Percentiles rank a stretch among this genome's conserved stretches.
Evolutionary conservation across 2,797 vertebrate genomes (phyloP).

Genomic region (Bryconaethiops microstoma): DNA sequence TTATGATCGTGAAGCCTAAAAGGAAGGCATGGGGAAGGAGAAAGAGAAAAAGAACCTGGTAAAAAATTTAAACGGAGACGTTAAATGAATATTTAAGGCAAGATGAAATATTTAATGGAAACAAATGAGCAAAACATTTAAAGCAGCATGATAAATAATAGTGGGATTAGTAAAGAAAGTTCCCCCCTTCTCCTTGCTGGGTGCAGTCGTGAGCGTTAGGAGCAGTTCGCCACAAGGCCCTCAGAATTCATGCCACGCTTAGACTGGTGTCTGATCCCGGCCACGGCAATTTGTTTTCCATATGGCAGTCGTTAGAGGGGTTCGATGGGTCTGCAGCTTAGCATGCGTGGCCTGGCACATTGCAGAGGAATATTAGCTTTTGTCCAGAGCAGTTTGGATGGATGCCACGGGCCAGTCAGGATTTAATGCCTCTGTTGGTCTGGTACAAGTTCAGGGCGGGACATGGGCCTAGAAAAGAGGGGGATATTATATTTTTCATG

Average conservation of each 20-base stretch:
- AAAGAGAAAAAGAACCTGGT: constrained; percentile 73
- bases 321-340: constrained; percentile 63
- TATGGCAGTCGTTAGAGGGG: constrained; percentile 63
- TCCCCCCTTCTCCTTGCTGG: constrained; percentile 53
- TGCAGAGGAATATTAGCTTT: constrained; percentile 73
- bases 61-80: constrained; percentile 80
- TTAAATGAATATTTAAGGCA: constrained; percentile 85
- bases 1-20: constrained; percentile 81
- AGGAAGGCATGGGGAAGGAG: constrained; percentile 66
- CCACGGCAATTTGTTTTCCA: constrained; percentile 67
- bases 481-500: constrained; percentile 48
- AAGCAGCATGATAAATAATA: constrained; percentile 78
- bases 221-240: constrained; percentile 65
- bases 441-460: constrained; percentile 61
- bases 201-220: constrained; percentile 53
- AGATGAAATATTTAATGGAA: constrained; percentile 84
- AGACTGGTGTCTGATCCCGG: constrained; percentile 54
- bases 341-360: constrained; percentile 63
- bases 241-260: constrained; percentile 51
- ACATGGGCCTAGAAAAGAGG: constrained; percentile 49
- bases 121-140: constrained; percentile 85
- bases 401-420: constrained; percentile 68
- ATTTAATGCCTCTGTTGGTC: constrained; percentile 69
- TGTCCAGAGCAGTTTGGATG: constrained; percentile 65
- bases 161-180: constrained; percentile 66